Evolutionary conservation across 2,888 invertebrate species (phyloP).

Genomic region (Lepidocyrtoides sp.): DNA sequence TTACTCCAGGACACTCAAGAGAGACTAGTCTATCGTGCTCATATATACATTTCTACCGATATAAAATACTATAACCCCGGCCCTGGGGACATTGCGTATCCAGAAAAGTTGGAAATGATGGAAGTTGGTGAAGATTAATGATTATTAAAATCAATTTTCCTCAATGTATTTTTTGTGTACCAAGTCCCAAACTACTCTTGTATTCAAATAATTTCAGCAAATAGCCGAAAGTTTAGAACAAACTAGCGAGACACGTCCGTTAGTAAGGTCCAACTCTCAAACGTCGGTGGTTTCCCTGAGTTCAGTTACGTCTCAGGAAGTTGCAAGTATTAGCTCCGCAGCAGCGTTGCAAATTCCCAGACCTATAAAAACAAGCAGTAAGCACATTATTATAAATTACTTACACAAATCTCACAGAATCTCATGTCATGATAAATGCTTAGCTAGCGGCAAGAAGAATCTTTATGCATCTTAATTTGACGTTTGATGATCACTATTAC

Average conservation of each 20-base stretch:
- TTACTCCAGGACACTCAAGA: slow-evolving; percentile 98
- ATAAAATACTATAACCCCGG: slow-evolving; percentile 96
- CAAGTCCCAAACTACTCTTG: too few species aligned
- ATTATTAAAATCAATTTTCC: too few species aligned
- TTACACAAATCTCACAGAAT: neutral
- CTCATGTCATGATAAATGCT: neutral
- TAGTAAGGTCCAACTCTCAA: slow-evolving; percentile 89
- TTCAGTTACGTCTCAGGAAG: slow-evolving; percentile 91
- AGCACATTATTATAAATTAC: slow-evolving; percentile 74
- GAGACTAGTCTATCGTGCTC: slow-evolving; percentile 97
- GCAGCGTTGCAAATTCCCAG: slow-evolving; percentile 86
- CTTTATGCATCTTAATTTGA: slow-evolving; percentile 59
- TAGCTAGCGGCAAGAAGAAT: neutral
- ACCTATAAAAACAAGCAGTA: slow-evolving; percentile 88
- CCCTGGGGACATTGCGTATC: slow-evolving; percentile 98
- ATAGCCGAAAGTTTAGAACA: slow-evolving; percentile 85
- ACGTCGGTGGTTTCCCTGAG: slow-evolving; percentile 90
- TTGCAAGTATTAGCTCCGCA: slow-evolving; percentile 88
- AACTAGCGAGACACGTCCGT: slow-evolving; percentile 85
- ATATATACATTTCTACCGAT: slow-evolving; percentile 97
- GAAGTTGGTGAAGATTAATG: slow-evolving; percentile 89
- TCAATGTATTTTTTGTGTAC: too few species aligned
- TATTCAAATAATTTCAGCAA: slow-evolving; percentile 81
- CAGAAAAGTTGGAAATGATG: slow-evolving; percentile 99
- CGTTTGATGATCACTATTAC: slow-evolving; percentile 83